Evolutionary conservation across 2,797 vertebrate genomes (phyloP).

Genomic region (Enteromius argenteus): DNA sequence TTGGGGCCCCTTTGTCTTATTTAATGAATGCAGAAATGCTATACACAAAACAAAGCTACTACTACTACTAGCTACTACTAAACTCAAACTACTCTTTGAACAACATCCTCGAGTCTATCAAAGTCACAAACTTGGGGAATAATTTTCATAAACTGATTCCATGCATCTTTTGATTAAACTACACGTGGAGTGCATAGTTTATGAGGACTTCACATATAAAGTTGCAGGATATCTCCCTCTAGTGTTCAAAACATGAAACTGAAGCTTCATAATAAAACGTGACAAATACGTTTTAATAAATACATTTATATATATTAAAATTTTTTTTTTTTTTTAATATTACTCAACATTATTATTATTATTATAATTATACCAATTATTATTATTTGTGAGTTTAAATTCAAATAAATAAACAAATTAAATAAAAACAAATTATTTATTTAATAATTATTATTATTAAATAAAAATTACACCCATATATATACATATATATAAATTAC

Average conservation of each 20-base stretch:
- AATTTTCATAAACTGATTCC: neutral
- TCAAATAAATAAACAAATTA: neutral
- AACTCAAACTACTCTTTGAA: neutral
- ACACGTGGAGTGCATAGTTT: conserved; percentile 12
- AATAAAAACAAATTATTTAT: neutral
- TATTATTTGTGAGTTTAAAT: neutral
- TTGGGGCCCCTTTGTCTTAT: conserved; percentile 64
- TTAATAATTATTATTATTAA: too few species aligned
- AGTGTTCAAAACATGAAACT: conserved; percentile 16
- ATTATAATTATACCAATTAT: neutral
- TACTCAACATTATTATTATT: neutral
- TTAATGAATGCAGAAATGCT: conserved; percentile 60
- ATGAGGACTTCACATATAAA: neutral
- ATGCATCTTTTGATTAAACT: neutral
- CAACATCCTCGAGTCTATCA: neutral
- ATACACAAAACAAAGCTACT: neutral
- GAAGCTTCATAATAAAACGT: neutral
- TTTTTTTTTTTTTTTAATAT: too few species aligned
- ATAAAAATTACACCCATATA: too few species aligned
- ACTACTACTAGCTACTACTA: neutral
- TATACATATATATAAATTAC: neutral
- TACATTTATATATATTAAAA: neutral
- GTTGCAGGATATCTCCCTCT: conserved; percentile 29
- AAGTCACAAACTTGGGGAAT: neutral
- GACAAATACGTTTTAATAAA: neutral